Base-by-base conservation (phyloP, 2,113 vertebrate species). In the Epinephelus cyanopodus region DNA sequence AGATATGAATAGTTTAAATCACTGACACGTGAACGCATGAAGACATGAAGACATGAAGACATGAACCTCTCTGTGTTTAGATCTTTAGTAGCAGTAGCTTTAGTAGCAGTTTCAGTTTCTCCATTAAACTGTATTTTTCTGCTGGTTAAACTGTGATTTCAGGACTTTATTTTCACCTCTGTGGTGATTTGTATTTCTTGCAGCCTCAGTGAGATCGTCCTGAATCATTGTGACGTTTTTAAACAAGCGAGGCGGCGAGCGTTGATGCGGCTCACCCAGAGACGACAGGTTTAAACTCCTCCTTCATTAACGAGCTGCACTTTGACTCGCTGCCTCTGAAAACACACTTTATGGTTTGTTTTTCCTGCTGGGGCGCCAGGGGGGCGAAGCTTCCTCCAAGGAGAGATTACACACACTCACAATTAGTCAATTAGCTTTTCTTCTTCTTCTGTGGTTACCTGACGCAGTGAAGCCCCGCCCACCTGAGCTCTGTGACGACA, bases 301-400 rank as follows among this genome's bases (percentile, higher is more conserved):
- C 10, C 19, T 0, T 54, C 65, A 75, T 80, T 79, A 70, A 63
- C 25, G 3, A 33, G 48, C 69, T 29, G 15, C 53, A 56, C 23
- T 63, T 45, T 62, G 33, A 53, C 14, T 6, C 0, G 6, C 19
- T 29, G 53, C n/a, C 42, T 54, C 33, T 71, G 4, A 72, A 74
- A 76, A 57, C 37, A 15, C 21, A 61, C 54, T 69, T 39, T 42
- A 27, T 48, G 75, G 48, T 57, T 72, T 33, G 68, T 58, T 81
- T 86, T 65, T 19, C 33, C 45, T 53, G 23, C 52, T 33, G 13
- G 3, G 65, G 53, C 47, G 72, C 58, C 78, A 77, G 27, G 53
- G 7, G 27, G 52, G 23, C 37, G 53, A 60, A 37, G 77, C 58
- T 54, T 61, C 73, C 53, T 47, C 7, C 64, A 45, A 56, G 63